A percentile compares a stretch with the other conserved stretches of the same genome.
phyloP scores from a whole-genome alignment of 2,888 invertebrate species.

The Noctua janthe region DNA sequence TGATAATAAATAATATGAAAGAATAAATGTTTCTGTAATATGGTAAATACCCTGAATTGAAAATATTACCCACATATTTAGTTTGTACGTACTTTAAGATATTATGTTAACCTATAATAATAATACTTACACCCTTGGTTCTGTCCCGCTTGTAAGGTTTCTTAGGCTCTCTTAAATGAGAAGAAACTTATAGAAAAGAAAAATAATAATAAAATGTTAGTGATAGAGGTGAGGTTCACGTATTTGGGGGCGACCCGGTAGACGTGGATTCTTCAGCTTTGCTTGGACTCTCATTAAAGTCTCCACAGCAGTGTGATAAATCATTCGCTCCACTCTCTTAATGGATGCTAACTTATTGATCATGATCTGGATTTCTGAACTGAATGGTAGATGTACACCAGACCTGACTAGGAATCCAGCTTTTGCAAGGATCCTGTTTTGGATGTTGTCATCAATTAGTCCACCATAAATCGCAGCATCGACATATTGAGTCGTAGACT shows the following conservation, averaged over 20 bases:
- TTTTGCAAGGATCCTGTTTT: neutral
- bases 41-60: neutral
- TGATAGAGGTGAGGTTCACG: neutral
- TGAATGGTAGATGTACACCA: too few relatives aligned
- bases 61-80: slow-evolving; percentile 5
- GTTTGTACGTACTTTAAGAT: neutral
- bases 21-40: slow-evolving; percentile 9
- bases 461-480: neutral
- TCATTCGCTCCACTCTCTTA: neutral
- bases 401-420: neutral
- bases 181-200: neutral
- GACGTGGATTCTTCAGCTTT: neutral
- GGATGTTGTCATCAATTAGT: neutral
- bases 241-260: neutral
- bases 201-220: neutral
- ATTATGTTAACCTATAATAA: neutral
- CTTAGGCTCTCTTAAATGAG: neutral
- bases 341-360: neutral
- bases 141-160: neutral
- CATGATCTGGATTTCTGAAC: too few relatives aligned
- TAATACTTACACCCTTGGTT: neutral
- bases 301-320: neutral
- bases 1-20: slow-evolving; percentile 11
- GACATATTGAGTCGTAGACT: neutral
- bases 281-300: neutral